These are phyloP conservation scores for Vidua macroura DNA, from an alignment of 2,113 vertebrate species.

Conservation along the genomic window DNA sequence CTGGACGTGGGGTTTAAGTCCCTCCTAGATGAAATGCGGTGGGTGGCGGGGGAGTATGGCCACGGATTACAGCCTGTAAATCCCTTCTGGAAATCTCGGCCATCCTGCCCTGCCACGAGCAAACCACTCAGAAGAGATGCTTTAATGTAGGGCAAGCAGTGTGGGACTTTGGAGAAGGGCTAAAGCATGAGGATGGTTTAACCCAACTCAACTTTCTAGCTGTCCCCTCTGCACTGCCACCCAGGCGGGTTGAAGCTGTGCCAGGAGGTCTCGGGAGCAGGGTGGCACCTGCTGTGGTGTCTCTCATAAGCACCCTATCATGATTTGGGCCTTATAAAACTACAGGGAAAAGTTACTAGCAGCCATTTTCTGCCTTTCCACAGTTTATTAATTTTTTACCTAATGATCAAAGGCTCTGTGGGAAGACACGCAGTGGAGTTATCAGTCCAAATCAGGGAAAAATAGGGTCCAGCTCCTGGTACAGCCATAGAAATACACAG, in stretches of 20 bases:
- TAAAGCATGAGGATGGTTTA: background rate
- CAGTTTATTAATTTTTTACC: background rate
- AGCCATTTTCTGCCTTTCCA: background rate
- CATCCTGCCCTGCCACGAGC: background rate
- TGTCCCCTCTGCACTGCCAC: background rate
- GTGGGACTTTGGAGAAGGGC: background rate
- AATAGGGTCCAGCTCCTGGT: background rate
- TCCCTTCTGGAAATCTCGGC: slow-evolving; percentile 18
- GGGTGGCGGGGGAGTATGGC: background rate
- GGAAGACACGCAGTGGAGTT: background rate
- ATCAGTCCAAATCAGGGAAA: background rate
- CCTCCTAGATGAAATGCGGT: background rate
- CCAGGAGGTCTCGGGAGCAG: background rate
- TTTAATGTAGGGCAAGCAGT: background rate
- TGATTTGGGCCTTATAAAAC: background rate
- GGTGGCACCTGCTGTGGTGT: background rate
- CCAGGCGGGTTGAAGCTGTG: accelerated
- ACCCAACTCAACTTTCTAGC: background rate
- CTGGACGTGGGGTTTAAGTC: background rate
- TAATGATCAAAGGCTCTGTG: background rate
- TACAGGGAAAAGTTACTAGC: background rate
- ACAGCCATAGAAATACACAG: accelerated
- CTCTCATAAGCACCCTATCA: background rate
- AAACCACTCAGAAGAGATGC: background rate
- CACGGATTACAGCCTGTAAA: background rate